Evolutionary conservation across 2,797 vertebrate genomes (phyloP).

Genomic region (Crenuchus spilurus): DNA sequence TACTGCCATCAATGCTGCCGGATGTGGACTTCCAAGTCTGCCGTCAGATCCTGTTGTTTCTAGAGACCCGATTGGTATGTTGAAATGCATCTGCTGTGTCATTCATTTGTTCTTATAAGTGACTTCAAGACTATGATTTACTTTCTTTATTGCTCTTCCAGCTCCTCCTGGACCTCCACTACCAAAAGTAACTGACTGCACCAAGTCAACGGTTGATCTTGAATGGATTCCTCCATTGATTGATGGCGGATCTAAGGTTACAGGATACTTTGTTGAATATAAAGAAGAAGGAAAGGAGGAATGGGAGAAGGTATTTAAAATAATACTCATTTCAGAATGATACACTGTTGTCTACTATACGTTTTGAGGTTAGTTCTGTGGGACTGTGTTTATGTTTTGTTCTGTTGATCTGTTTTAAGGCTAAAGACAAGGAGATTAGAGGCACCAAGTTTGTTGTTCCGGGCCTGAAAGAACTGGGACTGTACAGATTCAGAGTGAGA

Average conservation of each 20-base stretch:
- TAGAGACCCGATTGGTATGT: slow-evolving; percentile 93
- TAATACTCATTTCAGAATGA: neutral
- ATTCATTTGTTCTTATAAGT: neutral
- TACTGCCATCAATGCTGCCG: slow-evolving; percentile 91
- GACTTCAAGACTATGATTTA: neutral
- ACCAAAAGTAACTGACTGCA: slow-evolving; percentile 96
- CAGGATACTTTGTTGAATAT: slow-evolving; percentile 94
- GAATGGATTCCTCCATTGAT: slow-evolving; percentile 91
- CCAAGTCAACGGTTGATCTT: slow-evolving; percentile 93
- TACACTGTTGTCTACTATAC: neutral
- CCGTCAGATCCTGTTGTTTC: slow-evolving; percentile 90
- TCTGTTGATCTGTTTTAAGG: slow-evolving; percentile 75
- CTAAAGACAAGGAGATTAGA: slow-evolving; percentile 96
- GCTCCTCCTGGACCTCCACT: slow-evolving; percentile 93
- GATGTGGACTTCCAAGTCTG: slow-evolving; percentile 89
- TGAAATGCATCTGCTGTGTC: neutral
- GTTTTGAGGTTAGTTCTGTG: neutral
- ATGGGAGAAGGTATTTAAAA: slow-evolving; percentile 87
- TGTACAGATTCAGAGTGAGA: slow-evolving; percentile 94
- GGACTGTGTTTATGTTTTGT: neutral
- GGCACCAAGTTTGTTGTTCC: slow-evolving; percentile 93
- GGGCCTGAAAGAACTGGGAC: slow-evolving; percentile 90
- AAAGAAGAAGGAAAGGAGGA: slow-evolving; percentile 89
- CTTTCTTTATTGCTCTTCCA: slow-evolving; percentile 56
- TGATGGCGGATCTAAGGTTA: slow-evolving; percentile 95